Percentiles rank a stretch among this genome's conserved stretches.
phyloP scores from a whole-genome alignment of 2,888 invertebrate genomes.

The Ceraclea dissimilis region DNA sequence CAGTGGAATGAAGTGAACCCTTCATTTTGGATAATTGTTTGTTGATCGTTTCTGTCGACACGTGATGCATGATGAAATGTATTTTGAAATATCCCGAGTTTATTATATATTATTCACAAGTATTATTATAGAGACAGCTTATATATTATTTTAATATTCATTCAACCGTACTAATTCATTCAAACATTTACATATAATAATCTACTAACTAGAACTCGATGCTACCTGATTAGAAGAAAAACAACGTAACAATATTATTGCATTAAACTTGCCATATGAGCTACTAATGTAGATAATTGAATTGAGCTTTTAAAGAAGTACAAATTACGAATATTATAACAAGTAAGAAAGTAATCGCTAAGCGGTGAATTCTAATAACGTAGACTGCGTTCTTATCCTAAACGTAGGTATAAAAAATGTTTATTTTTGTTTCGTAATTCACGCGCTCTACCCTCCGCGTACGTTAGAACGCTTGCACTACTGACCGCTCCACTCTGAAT shows the following conservation, averaged over 20 bases:
- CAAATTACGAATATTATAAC: neutral
- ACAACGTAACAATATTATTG: slow-evolving; percentile 7
- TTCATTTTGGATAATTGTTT: slow-evolving; percentile 5
- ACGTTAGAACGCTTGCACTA: slow-evolving; percentile 1
- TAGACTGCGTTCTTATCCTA: slow-evolving; percentile 20
- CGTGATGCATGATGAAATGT: neutral
- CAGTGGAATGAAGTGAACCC: slow-evolving; percentile 11
- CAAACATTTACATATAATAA: too few species aligned
- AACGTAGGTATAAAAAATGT: slow-evolving; percentile 19
- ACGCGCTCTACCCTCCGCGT: slow-evolving; percentile 23
- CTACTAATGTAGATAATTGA: slow-evolving; percentile 6
- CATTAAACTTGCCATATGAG: slow-evolving; percentile 6
- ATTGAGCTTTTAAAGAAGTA: slow-evolving; percentile 4
- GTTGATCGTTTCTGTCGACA: neutral
- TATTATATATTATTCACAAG: neutral
- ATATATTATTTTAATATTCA: too few species aligned
- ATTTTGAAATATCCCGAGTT: neutral
- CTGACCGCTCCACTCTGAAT: slow-evolving; percentile 6
- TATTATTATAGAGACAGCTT: neutral
- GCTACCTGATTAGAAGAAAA: neutral
- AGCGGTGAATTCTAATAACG: slow-evolving; percentile 14
- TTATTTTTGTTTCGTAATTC: slow-evolving; percentile 19
- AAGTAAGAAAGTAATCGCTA: slow-evolving; percentile 13
- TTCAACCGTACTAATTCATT: too few species aligned
- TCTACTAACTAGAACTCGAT: too few species aligned